Evolutionary conservation across 2,888 invertebrate species (phyloP).

Genomic region (Apodemia hepburni): DNA sequence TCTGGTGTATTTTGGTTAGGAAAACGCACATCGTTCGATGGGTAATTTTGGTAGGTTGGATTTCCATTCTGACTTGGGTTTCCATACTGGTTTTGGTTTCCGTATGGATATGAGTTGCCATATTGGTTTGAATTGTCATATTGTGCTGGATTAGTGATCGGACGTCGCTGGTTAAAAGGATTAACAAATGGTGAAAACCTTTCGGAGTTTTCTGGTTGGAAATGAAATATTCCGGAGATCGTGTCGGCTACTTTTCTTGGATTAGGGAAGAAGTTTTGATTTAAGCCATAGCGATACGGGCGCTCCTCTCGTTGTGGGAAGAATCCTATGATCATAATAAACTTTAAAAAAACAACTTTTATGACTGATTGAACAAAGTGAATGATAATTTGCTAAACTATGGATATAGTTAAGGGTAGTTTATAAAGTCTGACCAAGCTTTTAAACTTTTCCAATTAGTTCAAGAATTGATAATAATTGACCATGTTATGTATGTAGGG

Average conservation of each 20-base stretch:
- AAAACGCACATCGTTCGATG: neutral
- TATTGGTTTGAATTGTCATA: too few relatives aligned
- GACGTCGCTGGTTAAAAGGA: neutral
- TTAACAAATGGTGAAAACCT: slow-evolving; percentile 2
- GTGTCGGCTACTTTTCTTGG: neutral
- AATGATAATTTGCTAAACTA: neutral
- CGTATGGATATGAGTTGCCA: too few relatives aligned
- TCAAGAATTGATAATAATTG: too few relatives aligned
- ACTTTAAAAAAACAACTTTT: neutral
- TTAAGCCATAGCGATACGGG: neutral
- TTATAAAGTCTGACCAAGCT: too few relatives aligned
- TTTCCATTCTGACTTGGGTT: slow-evolving; percentile 2
- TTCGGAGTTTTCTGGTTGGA: neutral
- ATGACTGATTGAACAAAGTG: neutral
- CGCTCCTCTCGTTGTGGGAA: neutral
- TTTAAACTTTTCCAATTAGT: too few relatives aligned
- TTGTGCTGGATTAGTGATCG: neutral
- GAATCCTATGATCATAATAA: slow-evolving; percentile 7
- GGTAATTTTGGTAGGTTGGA: neutral
- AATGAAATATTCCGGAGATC: neutral
- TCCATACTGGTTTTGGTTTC: neutral
- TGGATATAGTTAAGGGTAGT: neutral
- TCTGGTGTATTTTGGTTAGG: slow-evolving; percentile 1
- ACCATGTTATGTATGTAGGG: too few relatives aligned
- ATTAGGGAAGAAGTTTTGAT: slow-evolving; percentile 1